Conservation (phyloP, 2,888 invertebrate species). For the Poecilus cupreus region DNA sequence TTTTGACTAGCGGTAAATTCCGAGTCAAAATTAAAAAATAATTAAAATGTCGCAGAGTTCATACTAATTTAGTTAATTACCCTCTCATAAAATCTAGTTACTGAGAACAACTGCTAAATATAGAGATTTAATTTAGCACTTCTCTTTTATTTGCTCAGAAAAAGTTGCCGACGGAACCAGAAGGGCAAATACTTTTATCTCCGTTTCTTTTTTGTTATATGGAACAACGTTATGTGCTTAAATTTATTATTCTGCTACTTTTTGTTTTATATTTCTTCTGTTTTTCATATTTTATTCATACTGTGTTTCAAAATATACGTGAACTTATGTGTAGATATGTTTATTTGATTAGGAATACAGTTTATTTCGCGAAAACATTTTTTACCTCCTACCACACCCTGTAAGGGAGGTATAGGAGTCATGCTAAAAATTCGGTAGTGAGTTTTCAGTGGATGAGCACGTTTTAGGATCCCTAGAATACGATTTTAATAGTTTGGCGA, state of each 20-base stretch:
- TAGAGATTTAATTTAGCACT: conserved; percentile 4
- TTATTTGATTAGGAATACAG: no score
- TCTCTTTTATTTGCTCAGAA: conserved; percentile 3
- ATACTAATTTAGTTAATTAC: conserved; percentile 11
- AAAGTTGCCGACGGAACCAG: background rate
- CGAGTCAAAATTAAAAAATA: background rate
- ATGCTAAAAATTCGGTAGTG: no score
- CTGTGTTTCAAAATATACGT: no score
- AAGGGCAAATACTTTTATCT: conserved; percentile 7
- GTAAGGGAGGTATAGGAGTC: no score
- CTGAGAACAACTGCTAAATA: background rate
- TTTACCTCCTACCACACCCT: no score
- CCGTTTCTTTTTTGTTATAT: background rate
- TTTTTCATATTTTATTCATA: background rate
- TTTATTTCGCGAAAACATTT: no score
- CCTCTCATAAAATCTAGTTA: conserved; percentile 10
- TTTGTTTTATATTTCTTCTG: conserved; percentile 9
- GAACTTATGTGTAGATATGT: no score
- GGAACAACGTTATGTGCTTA: background rate
- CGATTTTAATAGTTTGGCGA: no score
- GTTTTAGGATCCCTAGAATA: no score
- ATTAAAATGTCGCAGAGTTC: background rate
- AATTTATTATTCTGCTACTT: conserved; percentile 18
- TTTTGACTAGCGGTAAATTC: background rate
- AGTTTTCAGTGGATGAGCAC: no score